These are phyloP conservation scores for Tor tambroides DNA, from an alignment of 2,113 vertebrate species.

Conservation along the genomic window DNA sequence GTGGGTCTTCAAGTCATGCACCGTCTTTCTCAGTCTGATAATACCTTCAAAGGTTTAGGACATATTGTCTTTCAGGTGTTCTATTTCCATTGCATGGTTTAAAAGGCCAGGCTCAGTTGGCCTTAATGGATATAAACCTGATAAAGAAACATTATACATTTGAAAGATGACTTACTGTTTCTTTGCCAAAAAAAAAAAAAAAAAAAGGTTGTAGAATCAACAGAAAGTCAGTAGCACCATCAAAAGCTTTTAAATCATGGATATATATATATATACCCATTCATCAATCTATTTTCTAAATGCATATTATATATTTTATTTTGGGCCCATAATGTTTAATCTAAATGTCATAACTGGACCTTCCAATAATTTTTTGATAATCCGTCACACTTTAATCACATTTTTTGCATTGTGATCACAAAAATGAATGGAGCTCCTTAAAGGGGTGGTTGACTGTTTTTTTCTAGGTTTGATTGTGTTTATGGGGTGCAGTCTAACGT, in stretches of 20 bases:
- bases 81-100: constrained; percentile 8
- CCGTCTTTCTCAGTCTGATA: background rate
- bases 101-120: constrained; percentile 1
- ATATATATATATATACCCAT: background rate
- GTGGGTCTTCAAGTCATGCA: background rate
- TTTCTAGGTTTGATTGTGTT: no score
- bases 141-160: background rate
- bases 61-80: constrained; percentile 15
- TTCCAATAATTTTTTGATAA: background rate
- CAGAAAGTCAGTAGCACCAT: background rate
- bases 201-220: background rate
- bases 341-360: background rate
- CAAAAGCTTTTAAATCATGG: background rate
- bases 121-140: constrained; percentile 34
- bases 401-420: constrained; percentile 61
- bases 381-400: constrained; percentile 51
- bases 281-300: background rate
- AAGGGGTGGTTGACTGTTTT: background rate
- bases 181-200: background rate
- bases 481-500: no score
- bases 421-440: constrained; percentile 60
- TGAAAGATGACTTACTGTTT: background rate
- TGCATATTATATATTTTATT: background rate
- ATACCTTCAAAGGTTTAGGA: background rate
- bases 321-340: background rate